These are phyloP conservation scores for Ornithoptera alexandrae DNA, from an alignment of 2,888 invertebrate species.

Conservation along the genomic window DNA sequence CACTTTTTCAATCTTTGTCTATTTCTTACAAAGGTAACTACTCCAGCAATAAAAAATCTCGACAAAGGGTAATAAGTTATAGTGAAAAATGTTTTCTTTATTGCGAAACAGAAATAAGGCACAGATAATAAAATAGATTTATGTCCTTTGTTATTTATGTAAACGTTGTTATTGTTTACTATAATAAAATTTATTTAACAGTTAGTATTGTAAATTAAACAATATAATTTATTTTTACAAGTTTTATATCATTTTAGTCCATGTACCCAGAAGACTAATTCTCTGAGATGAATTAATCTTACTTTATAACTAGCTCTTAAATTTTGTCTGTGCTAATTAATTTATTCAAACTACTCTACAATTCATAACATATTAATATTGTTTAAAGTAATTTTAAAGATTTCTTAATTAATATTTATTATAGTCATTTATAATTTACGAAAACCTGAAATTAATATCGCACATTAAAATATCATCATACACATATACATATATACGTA, in stretches of 20 bases:
- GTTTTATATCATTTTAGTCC: constrained; percentile 3
- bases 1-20: too few relatives aligned
- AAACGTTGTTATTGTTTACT: constrained; percentile 4
- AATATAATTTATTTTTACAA: not conserved
- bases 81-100: constrained; percentile 13
- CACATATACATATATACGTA: too few relatives aligned
- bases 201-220: not conserved
- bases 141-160: constrained; percentile 12
- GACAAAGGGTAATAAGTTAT: not conserved
- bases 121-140: constrained; percentile 11
- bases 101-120: constrained; percentile 5
- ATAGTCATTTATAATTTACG: too few relatives aligned
- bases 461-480: too few relatives aligned
- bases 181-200: not conserved
- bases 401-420: too few relatives aligned
- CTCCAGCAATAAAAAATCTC: not conserved
- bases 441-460: too few relatives aligned
- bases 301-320: not conserved
- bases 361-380: not conserved
- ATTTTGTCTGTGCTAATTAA: constrained; percentile 7
- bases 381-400: too few relatives aligned
- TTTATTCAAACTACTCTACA: constrained; percentile 3
- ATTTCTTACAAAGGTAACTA: too few relatives aligned
- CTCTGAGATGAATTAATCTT: constrained; percentile 3
- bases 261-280: not conserved